Base-by-base conservation (phyloP, 2,888 invertebrate genomes). In the Melitaea athalia region DNA sequence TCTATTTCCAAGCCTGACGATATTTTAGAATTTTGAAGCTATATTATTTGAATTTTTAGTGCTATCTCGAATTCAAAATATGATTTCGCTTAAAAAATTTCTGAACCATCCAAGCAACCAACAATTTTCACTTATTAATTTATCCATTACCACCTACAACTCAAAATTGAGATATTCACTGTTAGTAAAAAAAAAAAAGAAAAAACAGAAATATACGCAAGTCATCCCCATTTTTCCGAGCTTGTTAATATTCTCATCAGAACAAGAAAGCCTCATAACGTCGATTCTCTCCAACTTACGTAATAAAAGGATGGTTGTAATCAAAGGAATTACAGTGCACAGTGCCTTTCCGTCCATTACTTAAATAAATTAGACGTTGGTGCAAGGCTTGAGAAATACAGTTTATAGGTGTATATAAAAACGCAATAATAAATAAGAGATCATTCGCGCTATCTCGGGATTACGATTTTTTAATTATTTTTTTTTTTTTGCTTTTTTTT, bases 361-460 rank as follows among this genome's bases (percentile, higher is more conserved):
- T 73, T 73, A 70, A 75, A 64, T 68, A 72, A 72, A 73, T 73
- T 74, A 64, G 63, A 5, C 57, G 61, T 61, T 69, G 69, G 67
- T 68, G 8, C 59, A 72, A 75, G 47, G 43, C 31, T 66, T 2
- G 59, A 62, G 61, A 57, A 52, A 15, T 53, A 59, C 14, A 59
- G 12, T 33, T 50, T 59, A 17, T 55, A 24, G 24, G 1, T 42
- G 15, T 24, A 52, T 10, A 11, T 8, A 24, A 53, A 17, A 24
- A 11, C 3, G 8, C 10, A n/a, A 38, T 38, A 38, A 38, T 24
- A 38, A 38, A 38, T 33, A 38, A 38, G 5, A 38, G 38, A 38
- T 38, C 38, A 38, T 38, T 38, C 8, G 38, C 8, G 5, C 8
- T 38, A 7, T 38, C 8, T 7, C 38, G 0, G 38, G 38, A 7